Conservation (phyloP, 1,140 invertebrate genomes). For the Neoseiulus cucumeris region DNA sequence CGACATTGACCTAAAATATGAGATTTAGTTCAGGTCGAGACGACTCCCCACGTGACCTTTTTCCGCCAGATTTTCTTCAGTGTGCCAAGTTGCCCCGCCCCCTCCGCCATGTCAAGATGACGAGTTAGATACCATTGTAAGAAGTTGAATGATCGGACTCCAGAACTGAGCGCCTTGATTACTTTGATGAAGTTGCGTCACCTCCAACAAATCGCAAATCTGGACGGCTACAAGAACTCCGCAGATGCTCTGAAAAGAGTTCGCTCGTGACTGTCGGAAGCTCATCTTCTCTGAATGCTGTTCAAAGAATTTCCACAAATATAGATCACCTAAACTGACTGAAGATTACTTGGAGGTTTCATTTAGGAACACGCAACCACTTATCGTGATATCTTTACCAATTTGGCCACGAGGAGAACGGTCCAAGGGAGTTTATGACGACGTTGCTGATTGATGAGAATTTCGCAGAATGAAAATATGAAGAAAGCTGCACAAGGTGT, state of each 20-base stretch:
- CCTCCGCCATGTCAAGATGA: too few species aligned
- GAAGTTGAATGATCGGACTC: conserved; percentile 21
- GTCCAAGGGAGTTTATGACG: conserved; percentile 58
- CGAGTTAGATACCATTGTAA: conserved; percentile 24
- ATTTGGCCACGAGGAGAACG: conserved; percentile 51
- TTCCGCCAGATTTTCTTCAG: too few species aligned
- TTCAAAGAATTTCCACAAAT: neutral
- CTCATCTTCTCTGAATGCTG: too few species aligned
- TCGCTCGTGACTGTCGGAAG: too few species aligned
- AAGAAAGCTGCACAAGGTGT: conserved; percentile 62
- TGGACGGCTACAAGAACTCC: neutral
- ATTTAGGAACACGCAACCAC: too few species aligned
- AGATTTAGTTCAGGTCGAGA: too few species aligned
- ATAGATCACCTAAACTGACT: too few species aligned
- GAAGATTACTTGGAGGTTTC: conserved; percentile 28
- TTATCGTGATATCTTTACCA: too few species aligned
- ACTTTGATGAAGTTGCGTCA: neutral
- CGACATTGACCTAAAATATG: conserved; percentile 41
- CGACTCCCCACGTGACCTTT: too few species aligned
- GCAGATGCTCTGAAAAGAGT: conserved; percentile 12
- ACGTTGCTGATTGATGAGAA: conserved; percentile 49
- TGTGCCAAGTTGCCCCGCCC: too few species aligned
- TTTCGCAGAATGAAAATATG: conserved; percentile 49
- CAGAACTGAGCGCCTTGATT: conserved; percentile 15
- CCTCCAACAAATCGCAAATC: neutral